Percentiles rank a stretch among this genome's conserved stretches.
These are phyloP conservation scores for Triplophysa yarkandensis DNA, from an alignment of 2,797 vertebrate genomes.

Conservation along the genomic window DNA sequence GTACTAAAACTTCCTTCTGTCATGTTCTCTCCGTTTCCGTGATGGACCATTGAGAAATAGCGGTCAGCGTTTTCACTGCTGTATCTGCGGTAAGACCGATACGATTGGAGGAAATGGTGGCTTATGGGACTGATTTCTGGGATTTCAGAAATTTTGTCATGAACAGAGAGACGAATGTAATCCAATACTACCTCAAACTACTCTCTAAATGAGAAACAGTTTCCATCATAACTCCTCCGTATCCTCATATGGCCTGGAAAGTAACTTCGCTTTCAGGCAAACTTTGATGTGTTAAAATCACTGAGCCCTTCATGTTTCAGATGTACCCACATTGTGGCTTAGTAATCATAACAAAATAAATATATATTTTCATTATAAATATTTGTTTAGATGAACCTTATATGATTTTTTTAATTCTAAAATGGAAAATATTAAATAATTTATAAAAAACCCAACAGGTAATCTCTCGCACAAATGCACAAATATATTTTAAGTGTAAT, in stretches of 20 bases:
- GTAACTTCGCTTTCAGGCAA: background rate
- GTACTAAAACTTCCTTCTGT: conserved; percentile 19
- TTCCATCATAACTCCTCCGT: background rate
- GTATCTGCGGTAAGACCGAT: background rate
- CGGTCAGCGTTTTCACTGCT: conserved; percentile 35
- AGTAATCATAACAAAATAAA: too few species aligned
- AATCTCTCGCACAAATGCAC: too few species aligned
- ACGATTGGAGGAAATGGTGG: background rate
- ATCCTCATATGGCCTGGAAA: background rate
- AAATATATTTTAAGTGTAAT: too few species aligned
- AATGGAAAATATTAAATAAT: too few species aligned
- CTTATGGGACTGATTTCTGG: background rate
- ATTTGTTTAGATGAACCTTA: too few species aligned
- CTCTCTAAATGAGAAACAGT: background rate
- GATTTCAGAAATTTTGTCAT: background rate
- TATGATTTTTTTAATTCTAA: too few species aligned
- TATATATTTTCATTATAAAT: too few species aligned
- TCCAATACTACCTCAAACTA: background rate
- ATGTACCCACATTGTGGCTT: too few species aligned
- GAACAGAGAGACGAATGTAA: background rate
- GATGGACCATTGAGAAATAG: conserved; percentile 27
- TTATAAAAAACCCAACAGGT: too few species aligned
- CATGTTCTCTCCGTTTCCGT: conserved; percentile 30
- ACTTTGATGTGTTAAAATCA: conserved; percentile 17
- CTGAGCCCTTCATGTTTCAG: too few species aligned